A percentile compares a stretch with the other conserved stretches of the same genome.
These are phyloP conservation scores for Diabrotica undecimpunctata DNA, from an alignment of 1,140 invertebrate species.

Conservation along the genomic window DNA sequence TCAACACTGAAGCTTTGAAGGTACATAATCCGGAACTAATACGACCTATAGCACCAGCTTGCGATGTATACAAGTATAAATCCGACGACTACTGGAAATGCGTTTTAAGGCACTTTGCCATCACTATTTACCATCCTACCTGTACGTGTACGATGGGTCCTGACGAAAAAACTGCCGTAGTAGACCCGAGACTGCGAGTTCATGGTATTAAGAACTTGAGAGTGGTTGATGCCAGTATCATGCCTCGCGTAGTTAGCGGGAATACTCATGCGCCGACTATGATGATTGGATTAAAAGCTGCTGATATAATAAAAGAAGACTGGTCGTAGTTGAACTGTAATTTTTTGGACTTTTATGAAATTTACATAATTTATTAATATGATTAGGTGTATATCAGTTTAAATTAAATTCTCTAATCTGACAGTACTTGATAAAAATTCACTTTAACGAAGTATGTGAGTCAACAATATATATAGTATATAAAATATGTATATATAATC, in stretches of 20 bases:
- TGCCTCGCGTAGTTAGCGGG: slow-evolving; percentile 55
- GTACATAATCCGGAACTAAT: slow-evolving; percentile 54
- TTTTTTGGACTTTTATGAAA: too few relatives aligned
- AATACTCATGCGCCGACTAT: slow-evolving; percentile 70
- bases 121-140: slow-evolving; percentile 70
- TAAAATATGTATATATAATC: too few relatives aligned
- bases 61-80: slow-evolving; percentile 57
- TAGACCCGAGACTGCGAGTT: slow-evolving; percentile 47
- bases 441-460: too few relatives aligned
- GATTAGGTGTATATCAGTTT: too few relatives aligned
- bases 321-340: slow-evolving; percentile 33
- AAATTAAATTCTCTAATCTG: too few relatives aligned
- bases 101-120: slow-evolving; percentile 58
- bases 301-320: slow-evolving; percentile 62
- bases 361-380: too few relatives aligned
- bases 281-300: slow-evolving; percentile 71
- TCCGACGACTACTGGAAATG: slow-evolving; percentile 67
- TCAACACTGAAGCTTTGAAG: slow-evolving; percentile 42
- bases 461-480: too few relatives aligned
- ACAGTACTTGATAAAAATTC: too few relatives aligned
- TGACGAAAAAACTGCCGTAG: slow-evolving; percentile 39
- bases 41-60: slow-evolving; percentile 59
- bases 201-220: slow-evolving; percentile 41
- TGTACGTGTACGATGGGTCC: slow-evolving; percentile 57
- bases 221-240: slow-evolving; percentile 20